A percentile compares a stretch with the other conserved stretches of the same genome.
phyloP scores from a whole-genome alignment of 1,140 invertebrate species.

The Adelges cooleyi region DNA sequence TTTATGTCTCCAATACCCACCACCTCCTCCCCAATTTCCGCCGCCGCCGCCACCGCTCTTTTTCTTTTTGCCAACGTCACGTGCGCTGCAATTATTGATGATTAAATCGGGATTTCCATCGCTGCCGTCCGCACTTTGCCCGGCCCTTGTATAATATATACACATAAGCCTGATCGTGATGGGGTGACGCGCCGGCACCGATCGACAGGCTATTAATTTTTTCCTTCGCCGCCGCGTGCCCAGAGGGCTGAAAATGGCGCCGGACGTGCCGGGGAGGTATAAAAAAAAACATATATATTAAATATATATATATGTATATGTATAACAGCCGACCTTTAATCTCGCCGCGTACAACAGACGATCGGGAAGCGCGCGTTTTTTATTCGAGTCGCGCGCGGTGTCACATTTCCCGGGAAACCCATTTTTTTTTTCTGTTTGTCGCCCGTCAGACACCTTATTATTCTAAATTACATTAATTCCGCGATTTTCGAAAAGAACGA shows the following conservation, averaged over 20 bases:
- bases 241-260: neutral
- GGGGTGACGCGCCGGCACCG: neutral
- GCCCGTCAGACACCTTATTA: neutral
- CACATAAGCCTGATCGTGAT: no score
- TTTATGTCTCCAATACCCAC: no score
- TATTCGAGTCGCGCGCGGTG: neutral
- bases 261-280: neutral
- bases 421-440: neutral
- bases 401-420: neutral
- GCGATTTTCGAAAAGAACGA: no score
- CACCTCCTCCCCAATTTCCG: neutral
- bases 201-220: constrained; percentile 28
- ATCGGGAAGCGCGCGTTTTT: constrained; percentile 1
- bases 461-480: constrained; percentile 20
- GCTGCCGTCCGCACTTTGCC: neutral
- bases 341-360: neutral
- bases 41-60: neutral
- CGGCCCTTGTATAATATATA: no score
- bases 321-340: constrained; percentile 9
- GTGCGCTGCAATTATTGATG: constrained; percentile 28
- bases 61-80: neutral
- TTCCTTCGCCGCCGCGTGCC: neutral
- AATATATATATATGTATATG: no score
- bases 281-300: neutral
- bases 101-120: constrained; percentile 25